Evolutionary conservation across 2,797 vertebrate genomes (phyloP), one percentile per base, ranked within the genome.

Genomic region (Paguma larvata): DNA sequence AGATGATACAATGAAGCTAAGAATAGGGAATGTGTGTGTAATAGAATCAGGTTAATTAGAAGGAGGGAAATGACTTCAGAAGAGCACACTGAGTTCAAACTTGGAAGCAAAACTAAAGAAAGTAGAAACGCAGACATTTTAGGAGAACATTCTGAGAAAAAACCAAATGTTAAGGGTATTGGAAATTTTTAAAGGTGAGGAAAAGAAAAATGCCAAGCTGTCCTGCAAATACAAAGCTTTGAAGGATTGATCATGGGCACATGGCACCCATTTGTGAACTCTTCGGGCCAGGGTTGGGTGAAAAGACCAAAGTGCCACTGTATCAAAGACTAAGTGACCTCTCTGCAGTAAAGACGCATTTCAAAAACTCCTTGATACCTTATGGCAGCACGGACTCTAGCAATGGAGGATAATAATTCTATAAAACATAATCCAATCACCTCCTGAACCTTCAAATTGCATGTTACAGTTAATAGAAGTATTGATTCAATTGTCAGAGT

Each of bases 21-120:
- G 87, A 95, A 97, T 92, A 92, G 48, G 38, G 77, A 92, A 92
- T 72, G 82, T 2, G 75, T 23, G 27, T 86, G 53, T 67, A 92
- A 63, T 32, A 75, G 51, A 96, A 90, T 82, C 88, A 83, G 94
- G 88, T 98, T 98, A 98, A 98, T 98, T 97, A 98, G 95, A 83
- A 79, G 91, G 96, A 97, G 92, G 96, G 65, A 96, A 98, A 92
- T 70, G 56, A 79, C 89, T 94, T 97, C 85, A 94, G 86, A 80
- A 94, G 72, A 97, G 41, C 89, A 88, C n/a, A 27, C 87, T 68
- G 93, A 89, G 94, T 89, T 97, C 97, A 95, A 95, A 94, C 91
- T 79, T 79, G 13, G 56, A 94, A 97, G n/a, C n/a, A 77, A 87
- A 85, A 46, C 86, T 80, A 89, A 92, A 70, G 63, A 41, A 88